Conservation (phyloP, 2,888 invertebrate genomes). For the Tetragnatha montana region DNA sequence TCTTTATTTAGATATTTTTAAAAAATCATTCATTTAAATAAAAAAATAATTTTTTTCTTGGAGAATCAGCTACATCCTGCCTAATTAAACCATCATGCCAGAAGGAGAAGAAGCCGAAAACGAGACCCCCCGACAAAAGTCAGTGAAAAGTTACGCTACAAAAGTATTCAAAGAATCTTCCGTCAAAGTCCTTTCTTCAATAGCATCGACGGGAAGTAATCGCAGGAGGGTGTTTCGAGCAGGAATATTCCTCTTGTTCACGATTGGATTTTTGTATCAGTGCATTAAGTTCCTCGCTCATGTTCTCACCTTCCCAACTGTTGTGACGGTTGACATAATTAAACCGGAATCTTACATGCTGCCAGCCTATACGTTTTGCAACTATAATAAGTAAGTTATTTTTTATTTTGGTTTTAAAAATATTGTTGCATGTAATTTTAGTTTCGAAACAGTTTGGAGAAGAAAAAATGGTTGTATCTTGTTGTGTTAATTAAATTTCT, state of each 20-base stretch:
- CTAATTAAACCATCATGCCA: no score
- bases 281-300: conserved; percentile 26
- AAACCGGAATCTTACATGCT: conserved; percentile 7
- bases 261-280: conserved; percentile 47
- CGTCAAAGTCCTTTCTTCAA: conserved; percentile 31
- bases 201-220: conserved; percentile 19
- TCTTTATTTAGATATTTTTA: no score
- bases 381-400: conserved; percentile 33
- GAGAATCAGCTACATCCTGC: no score
- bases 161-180: conserved; percentile 48
- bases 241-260: conserved; percentile 31
- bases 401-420: no score
- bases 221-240: conserved; percentile 26
- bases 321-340: conserved; percentile 34
- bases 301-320: conserved; percentile 37
- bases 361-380: conserved; percentile 59
- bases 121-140: not conserved
- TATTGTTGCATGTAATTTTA: no score
- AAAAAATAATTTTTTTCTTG: no score
- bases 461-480: no score
- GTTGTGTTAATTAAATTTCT: no score
- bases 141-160: conserved; percentile 17
- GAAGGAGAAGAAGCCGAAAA: no score
- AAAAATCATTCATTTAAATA: no score
- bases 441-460: no score